Base-by-base conservation (phyloP, 2,797 vertebrate genomes). In the Sebastolobus alascanus region DNA sequence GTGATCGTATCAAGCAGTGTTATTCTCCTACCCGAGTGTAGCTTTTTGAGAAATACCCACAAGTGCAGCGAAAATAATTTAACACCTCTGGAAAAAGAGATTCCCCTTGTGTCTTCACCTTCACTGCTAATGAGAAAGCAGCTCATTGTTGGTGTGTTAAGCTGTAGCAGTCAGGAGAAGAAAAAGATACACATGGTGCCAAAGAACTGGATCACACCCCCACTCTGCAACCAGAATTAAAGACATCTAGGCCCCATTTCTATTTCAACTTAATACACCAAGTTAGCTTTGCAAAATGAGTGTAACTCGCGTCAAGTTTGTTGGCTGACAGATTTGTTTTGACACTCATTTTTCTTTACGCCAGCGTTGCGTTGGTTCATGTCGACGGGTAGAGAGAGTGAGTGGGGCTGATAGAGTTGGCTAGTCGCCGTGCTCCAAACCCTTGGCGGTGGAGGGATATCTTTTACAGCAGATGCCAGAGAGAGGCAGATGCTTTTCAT, bases 401-500 rank as follows among this genome's bases (percentile, higher is more conserved):
- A 84, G 86, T 1, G 75, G 68, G 80, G 82, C 87, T 88, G 92
- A 90, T 87, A 83, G 87, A 93, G 90, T 88, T 94, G 93, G 93
- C 90, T 82, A 88, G 70, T 89, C 65, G 80, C 89, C 84, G 84
- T 81, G 86, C 84, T 91, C 80, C 90, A 83, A 94, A 93, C 92
- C 92, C 89, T 93, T 92, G 89, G 92, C 86, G 50, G 82, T 88
- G 89, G 78, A 88, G 88, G 88, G 90, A 94, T 94, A 94, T 95
- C 93, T 95, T 92, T 94, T 87, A 70, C 93, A 92, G 89, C 93
- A 93, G 93, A 94, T 89, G 91, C 92, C 94, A 93, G 89, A 77
- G 85, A 92, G 87, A 92, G 88, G 90, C 93, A 94, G 92, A 95
- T 94, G 94, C 92, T 94, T 94, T 94, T 94, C 93, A 95, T 94